These are phyloP conservation scores for Pachyseris speciosa DNA, from an alignment of 64 coral and sea anemone genomes.

Conservation along the genomic window DNA sequence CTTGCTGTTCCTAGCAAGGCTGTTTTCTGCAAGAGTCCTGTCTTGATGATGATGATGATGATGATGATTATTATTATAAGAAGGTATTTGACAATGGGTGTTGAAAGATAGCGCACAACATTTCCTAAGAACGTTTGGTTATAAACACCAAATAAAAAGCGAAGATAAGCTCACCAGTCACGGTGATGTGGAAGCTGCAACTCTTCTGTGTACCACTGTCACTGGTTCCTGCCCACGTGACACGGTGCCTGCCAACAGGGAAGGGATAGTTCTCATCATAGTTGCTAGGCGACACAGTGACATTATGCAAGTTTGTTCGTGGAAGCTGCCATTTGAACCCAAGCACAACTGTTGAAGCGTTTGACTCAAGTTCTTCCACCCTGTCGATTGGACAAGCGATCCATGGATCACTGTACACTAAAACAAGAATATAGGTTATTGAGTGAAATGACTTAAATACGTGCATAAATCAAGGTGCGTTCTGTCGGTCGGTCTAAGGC, in stretches of 20 bases:
- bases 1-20: no score
- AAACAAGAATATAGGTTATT: no score
- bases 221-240: conserved; percentile 94
- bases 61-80: no score
- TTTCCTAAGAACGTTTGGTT: no score
- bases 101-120: no score
- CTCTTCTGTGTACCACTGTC: conserved; percentile 71
- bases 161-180: conserved; percentile 53
- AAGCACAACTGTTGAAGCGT: conserved; percentile 62
- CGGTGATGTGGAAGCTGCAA: conserved; percentile 81
- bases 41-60: no score
- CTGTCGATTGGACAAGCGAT: conserved; percentile 86
- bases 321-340: conserved; percentile 86
- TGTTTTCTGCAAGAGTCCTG: no score
- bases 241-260: conserved; percentile 82
- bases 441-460: no score
- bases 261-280: conserved; percentile 81
- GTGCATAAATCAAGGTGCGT: no score
- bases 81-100: no score
- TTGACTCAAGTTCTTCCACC: conserved; percentile 59
- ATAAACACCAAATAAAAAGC: no score
- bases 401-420: conserved; percentile 91
- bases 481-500: no score
- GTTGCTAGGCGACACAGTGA: conserved; percentile 71
- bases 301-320: conserved; percentile 82